Evolutionary conservation across 2,113 vertebrate species (phyloP), one percentile per base, ranked within the genome.

Genomic region (Lophochroa leadbeateri): DNA sequence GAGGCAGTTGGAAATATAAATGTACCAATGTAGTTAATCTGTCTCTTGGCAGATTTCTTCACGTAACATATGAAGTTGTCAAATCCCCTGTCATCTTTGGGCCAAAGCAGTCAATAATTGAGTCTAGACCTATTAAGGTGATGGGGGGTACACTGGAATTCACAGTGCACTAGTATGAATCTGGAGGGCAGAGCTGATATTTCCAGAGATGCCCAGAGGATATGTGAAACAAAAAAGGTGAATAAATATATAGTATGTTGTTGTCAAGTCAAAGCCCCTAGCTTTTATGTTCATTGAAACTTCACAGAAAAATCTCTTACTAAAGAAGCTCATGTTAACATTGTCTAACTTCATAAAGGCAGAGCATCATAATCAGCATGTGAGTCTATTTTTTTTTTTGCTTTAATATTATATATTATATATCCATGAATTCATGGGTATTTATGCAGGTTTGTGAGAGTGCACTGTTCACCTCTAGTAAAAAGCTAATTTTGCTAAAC

Each of bases 41-140:
- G 65, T 81, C 86, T 72, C 80, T 35, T 46, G 92, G 65, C 72
- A 92, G 86, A 86, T 86, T 81, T 92, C 80, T 37, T 91, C 86
- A n/a, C 1, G 19, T 93, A 86, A 92, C 82, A 3, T 55, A 81
- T 29, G 68, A 92, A 68, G 11, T 57, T 96, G 95, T 94, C 96
- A 95, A 84, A 92, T 86, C 24, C 44, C 64, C 46, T 92, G 88
- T 52, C 76, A 60, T 83, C 76, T 95, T 60, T 81, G 90, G 95
- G 92, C 90, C 88, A 96, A 75, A 86, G 61, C 82, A 78, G 76
- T 88, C 93, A 92, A 90, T 63, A 58, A 71, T 37, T 57, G 64
- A 86, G 77, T 79, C 92, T 52, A n/a, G 76, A 78, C 33, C 72
- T 92, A 28, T 91, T 82, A 88, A 53, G 47, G 53, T 88, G 88